Evolutionary conservation across 1,140 invertebrate species (phyloP).

Genomic region (Pogonomyrmex barbatus): DNA sequence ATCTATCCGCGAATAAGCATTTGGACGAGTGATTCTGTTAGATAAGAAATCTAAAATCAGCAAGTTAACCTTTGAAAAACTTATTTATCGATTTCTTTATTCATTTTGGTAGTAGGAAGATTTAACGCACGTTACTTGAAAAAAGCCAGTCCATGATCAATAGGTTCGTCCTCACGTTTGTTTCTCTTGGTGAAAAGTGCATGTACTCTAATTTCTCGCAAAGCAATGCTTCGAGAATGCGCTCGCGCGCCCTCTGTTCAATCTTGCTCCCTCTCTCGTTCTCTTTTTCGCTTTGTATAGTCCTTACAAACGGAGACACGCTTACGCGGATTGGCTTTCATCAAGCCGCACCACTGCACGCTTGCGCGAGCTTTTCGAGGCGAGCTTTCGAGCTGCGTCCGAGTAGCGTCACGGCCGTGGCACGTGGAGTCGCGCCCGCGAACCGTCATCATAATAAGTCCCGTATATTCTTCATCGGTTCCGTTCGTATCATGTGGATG

Average conservation of each 20-base stretch:
- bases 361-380: slow-evolving; percentile 73
- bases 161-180: slow-evolving; percentile 9
- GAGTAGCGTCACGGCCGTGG: slow-evolving; percentile 72
- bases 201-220: slow-evolving; percentile 15
- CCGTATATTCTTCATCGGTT: slow-evolving; percentile 36
- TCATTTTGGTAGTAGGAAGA: neutral
- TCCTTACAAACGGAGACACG: slow-evolving; percentile 33
- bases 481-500: neutral
- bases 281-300: slow-evolving; percentile 49
- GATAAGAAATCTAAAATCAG: slow-evolving; percentile 1
- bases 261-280: slow-evolving; percentile 18
- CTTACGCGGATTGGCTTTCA: slow-evolving; percentile 71
- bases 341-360: slow-evolving; percentile 64
- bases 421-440: slow-evolving; percentile 74
- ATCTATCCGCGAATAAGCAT: neutral
- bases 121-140: neutral
- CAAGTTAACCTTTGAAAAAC: neutral
- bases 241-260: neutral
- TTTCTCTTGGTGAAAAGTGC: slow-evolving; percentile 9
- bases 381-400: slow-evolving; percentile 73
- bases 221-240: neutral
- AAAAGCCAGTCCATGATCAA: neutral
- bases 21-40: neutral
- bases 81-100: slow-evolving; percentile 2
- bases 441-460: slow-evolving; percentile 41